These are phyloP conservation scores for Leucania comma DNA, from an alignment of 2,888 invertebrate species.

Conservation along the genomic window DNA sequence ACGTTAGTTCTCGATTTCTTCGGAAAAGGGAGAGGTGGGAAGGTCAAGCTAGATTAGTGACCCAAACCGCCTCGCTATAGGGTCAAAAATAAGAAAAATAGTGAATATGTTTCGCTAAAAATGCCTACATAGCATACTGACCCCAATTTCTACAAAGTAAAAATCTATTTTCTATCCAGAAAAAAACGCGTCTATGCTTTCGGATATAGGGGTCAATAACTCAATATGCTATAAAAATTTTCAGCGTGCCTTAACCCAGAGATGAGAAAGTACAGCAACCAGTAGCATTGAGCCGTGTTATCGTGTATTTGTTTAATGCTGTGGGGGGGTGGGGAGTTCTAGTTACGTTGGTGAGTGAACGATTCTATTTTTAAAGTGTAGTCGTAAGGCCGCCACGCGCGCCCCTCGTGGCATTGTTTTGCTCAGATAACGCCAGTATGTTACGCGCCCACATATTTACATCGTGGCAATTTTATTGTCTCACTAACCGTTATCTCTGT, in stretches of 20 bases:
- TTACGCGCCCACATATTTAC: constrained; percentile 78
- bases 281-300: constrained; percentile 44
- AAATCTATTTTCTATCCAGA: neutral
- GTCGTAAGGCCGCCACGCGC: constrained; percentile 83
- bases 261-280: constrained; percentile 24
- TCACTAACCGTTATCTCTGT: constrained; percentile 72
- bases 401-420: constrained; percentile 87
- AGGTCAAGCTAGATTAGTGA: constrained; percentile 68
- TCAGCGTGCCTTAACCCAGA: neutral
- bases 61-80: constrained; percentile 15
- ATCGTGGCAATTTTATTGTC: constrained; percentile 81
- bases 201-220: neutral
- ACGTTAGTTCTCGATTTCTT: constrained; percentile 6
- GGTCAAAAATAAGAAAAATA: neutral
- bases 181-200: neutral
- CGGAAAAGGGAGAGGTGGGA: constrained; percentile 28
- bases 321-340: constrained; percentile 66
- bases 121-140: neutral
- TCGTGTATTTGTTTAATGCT: constrained; percentile 33
- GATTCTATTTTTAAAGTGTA: constrained; percentile 83
- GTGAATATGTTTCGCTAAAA: neutral
- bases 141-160: neutral
- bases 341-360: constrained; percentile 71
- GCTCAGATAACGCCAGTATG: constrained; percentile 73
- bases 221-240: neutral